Base-by-base conservation (phyloP, 30 jellyfish, hydroid and myxozoan species). In the Cassiopea andromeda region DNA sequence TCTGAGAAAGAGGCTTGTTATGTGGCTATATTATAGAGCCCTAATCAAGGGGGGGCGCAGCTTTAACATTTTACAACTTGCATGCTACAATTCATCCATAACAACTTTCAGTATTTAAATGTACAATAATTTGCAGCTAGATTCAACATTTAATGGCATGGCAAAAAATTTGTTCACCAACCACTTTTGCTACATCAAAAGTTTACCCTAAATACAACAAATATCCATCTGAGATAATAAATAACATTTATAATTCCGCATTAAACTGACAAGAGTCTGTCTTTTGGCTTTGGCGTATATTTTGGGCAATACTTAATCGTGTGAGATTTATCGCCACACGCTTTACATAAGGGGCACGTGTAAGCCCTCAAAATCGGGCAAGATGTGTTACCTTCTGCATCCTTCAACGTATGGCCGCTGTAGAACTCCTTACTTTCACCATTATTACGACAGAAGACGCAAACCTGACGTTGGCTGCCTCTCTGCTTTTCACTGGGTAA, bases 301-400 rank as follows among this genome's bases (percentile, higher is more conserved):
- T 92, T 96, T 27, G 99, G 99, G 83, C 99, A 96, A 81, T 96
- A 96, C 80, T 96, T 96, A 8, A 96, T 92, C 38, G 99, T 96
- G 75, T 96, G 99, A 2, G 97, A 85, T 44, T 92, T 86, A 87
- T 96, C 98, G 12, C 99, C 99, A 64, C 92, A 89, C 12, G 99
- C 98, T 71, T 96, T 96, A 91, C 99, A 96, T 9, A 96, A 91
- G 84, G 99, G 99, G 79, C 99, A 96, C 1, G 99, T 96, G 92
- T 96, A 96, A 6, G 99, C 99, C 60, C 99, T 69, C 69, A 96
- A 75, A 78, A 96, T 96, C 18, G 99, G 99, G 75, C 99, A 96
- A 43, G 97, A 82, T 1, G 99, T 96, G 66, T 96, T 96, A 18
- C 99, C 99, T 45, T 96, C 99, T 46, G 93, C 89, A 73, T 96